Base-by-base conservation (phyloP, 2,113 vertebrate species). In the Semnornis frantzii region DNA sequence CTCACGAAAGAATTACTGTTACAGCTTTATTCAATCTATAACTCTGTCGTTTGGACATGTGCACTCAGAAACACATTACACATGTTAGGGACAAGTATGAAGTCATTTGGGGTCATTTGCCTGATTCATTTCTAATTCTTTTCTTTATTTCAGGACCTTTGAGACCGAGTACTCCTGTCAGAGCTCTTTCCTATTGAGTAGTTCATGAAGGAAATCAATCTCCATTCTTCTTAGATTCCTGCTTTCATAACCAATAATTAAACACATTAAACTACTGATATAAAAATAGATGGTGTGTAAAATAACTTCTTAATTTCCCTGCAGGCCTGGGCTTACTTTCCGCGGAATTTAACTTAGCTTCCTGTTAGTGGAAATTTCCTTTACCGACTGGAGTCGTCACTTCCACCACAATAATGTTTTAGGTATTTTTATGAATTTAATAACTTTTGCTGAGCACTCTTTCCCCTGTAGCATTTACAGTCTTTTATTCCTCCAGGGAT, bases 261-360 rank as follows among this genome's bases (percentile, higher is more conserved):
- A 93, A 88, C 44, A 66, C 1, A 12, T 72, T 87, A 85, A 94
- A 82, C 48, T 80, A 87, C 48, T 81, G 16, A 20, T 65, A 75
- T 73, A 93, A 94, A 95, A 91, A 44, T 44, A 96, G 55, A 85
- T 92, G 81, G 39, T 77, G 82, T 96, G 78, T 93, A 96, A 96
- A 94, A 93, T 80, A 91, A 77, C 23, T 71, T 65, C 34, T 48
- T 92, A 48, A 89, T 94, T 96, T 93, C 90, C 60, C 91, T 58
- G 24, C 10, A 73, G 57, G 28, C 16, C 30, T 48, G 23, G 80
- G 60, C 76, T 70, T 72, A 57, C 27, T 87, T 94, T 83, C 65
- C 15, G 54, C 55, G 59, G 58, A 86, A 39, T 91, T 94, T 60
- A 81, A 83, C 76, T 75, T 82, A n/a, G 57, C 82, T 92, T 95